phyloP scores from a whole-genome alignment of 2,797 vertebrate genomes.

The Bradypodion pumilum region DNA sequence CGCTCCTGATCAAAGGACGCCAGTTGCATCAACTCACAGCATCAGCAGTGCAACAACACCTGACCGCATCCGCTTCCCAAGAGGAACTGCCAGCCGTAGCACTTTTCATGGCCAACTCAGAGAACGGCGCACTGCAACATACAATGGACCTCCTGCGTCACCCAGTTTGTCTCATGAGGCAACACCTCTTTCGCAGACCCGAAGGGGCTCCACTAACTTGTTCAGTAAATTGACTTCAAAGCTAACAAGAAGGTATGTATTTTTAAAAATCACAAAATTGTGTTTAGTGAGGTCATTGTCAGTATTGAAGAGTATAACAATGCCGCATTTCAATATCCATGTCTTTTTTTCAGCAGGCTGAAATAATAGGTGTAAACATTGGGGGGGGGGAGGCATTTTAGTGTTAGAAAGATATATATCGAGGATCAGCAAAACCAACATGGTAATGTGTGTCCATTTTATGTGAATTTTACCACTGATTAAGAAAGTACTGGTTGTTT shows the following conservation, averaged over 20 bases:
- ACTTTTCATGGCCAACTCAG: constrained; percentile 96
- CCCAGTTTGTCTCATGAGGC: constrained; percentile 93
- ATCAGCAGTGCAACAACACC: constrained; percentile 90
- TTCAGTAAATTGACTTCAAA: constrained; percentile 98
- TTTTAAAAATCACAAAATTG: fast-evolving
- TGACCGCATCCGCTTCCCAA: constrained; percentile 93
- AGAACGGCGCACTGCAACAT: constrained; percentile 94
- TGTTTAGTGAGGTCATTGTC: not conserved
- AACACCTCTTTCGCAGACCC: constrained; percentile 89
- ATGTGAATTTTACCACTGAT: not conserved
- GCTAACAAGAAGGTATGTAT: constrained; percentile 92
- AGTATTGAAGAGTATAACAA: not conserved
- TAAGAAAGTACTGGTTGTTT: too few species aligned
- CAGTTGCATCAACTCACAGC: constrained; percentile 95
- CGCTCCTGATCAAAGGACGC: constrained; percentile 88
- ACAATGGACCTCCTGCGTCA: constrained; percentile 95
- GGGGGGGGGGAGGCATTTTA: not conserved
- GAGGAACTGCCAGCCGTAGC: constrained; percentile 92
- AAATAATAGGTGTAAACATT: not conserved
- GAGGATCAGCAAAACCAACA: not conserved
- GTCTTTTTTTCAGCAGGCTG: constrained; percentile 14
- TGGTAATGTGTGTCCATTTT: not conserved
- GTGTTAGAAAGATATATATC: not conserved
- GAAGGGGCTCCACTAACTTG: constrained; percentile 94
- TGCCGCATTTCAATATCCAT: not conserved